A percentile compares a stretch with the other conserved stretches of the same genome.
These are phyloP conservation scores for Panurus biarmicus DNA, from an alignment of 2,113 vertebrate genomes.

Conservation along the genomic window DNA sequence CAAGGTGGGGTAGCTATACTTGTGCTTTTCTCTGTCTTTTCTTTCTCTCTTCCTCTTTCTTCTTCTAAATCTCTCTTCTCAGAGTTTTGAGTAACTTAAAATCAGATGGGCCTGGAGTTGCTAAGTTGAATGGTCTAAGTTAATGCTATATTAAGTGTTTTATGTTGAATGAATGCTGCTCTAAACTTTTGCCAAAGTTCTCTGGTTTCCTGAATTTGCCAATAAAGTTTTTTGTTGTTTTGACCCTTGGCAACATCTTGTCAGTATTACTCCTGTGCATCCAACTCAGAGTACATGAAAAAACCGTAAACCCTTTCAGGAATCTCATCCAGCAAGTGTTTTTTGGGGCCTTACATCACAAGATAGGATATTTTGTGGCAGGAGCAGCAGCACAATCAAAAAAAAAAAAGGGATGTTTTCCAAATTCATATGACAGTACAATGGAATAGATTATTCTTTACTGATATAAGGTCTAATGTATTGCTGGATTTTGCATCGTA, in stretches of 20 bases:
- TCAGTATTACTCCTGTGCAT: too few relatives aligned
- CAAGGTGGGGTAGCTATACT: too few relatives aligned
- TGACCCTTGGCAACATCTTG: neutral
- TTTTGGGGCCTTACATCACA: rapidly evolving
- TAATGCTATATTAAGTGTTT: neutral
- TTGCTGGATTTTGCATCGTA: neutral
- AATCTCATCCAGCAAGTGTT: neutral
- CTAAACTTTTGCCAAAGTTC: neutral
- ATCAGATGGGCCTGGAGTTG: neutral
- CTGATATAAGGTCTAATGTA: neutral
- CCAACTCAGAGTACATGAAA: neutral
- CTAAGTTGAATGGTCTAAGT: neutral
- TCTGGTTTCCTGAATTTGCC: neutral
- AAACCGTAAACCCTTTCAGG: neutral
- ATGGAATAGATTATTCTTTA: neutral
- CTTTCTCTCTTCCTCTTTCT: neutral
- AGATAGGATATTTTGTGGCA: neutral
- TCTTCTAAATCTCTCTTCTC: neutral
- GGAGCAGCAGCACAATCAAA: neutral
- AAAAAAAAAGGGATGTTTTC: neutral
- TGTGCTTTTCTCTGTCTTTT: neutral
- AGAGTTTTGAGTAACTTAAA: neutral
- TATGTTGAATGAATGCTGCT: neutral
- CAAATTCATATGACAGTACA: neutral
- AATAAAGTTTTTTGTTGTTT: neutral